A percentile compares a stretch with the other conserved stretches of the same genome.
phyloP scores from a whole-genome alignment of 2,888 invertebrate genomes.

The Dasypolia templi region DNA sequence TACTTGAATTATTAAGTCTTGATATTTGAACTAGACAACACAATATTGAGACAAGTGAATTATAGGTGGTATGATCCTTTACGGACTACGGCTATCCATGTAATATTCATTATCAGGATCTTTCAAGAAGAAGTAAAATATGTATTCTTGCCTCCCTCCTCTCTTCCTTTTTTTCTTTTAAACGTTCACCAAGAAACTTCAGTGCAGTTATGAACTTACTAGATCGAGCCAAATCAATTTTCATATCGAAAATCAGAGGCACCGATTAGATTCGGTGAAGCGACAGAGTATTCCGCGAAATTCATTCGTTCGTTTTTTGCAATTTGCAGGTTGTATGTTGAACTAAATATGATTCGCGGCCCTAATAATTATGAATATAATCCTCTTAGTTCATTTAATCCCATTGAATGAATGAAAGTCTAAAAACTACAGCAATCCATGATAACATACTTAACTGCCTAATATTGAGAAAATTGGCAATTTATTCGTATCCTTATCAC shows the following conservation, averaged over 20 bases:
- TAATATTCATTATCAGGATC: not conserved
- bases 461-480: conserved; percentile 28
- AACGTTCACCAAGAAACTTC: not conserved
- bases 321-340: too few relatives aligned
- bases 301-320: too few relatives aligned
- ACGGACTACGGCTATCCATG: not conserved
- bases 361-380: too few relatives aligned
- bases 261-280: conserved; percentile 7
- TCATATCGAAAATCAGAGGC: conserved; percentile 3
- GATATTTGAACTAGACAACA: too few relatives aligned
- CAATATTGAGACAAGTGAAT: too few relatives aligned
- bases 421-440: conserved; percentile 9
- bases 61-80: too few relatives aligned
- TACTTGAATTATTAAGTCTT: not conserved
- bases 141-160: not conserved
- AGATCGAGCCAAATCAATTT: not conserved
- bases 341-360: too few relatives aligned
- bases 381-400: too few relatives aligned
- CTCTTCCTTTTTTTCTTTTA: not conserved
- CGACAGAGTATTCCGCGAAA: too few relatives aligned
- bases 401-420: too few relatives aligned
- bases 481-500: conserved; percentile 21
- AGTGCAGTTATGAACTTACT: too few relatives aligned
- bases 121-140: not conserved
- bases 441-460: conserved; percentile 24